Evolutionary conservation across 1,140 invertebrate genomes (phyloP), one percentile per base, ranked within the genome.

Genomic region (Apis mellifera): DNA sequence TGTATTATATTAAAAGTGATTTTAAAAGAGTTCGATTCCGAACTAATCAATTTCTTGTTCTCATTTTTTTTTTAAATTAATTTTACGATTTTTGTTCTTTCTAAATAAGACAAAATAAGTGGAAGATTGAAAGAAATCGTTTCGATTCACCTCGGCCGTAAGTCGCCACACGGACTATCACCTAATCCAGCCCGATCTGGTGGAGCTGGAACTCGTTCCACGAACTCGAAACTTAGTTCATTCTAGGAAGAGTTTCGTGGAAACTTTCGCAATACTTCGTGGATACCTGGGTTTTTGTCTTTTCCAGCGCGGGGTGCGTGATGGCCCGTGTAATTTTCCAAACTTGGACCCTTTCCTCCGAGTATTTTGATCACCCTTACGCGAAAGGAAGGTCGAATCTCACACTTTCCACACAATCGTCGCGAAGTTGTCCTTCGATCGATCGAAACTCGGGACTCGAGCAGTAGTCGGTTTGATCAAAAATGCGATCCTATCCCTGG

Each of bases 191-290:
- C 8, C 50, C 57, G 74, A 78, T 78, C 80, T 70, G 48, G 48
- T 26, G 50, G 78, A 71, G 65, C 50, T 42, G 32, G 57, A 82
- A 77, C 65, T 82, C 80, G 50, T 71, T 78, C 15, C 74, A 54
- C 26, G 57, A 66, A 64, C 59, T 77, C 32, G 74, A 78, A 82
- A 82, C 80, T 82, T 82, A 21, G 74, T 70, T 82, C 80, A 77
- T 82, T 78, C 57, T 70, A 64, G 65, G n/a, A n/a, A 55, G 48
- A 82, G 62, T 76, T 59, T 9, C 23, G 54, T n/a, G n/a, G n/a
- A 62, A 82, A 82, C 42, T 82, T 82, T 78, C 32, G 57, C 80
- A 78, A 82, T 82, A 78, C 74, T 77, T 82, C 48, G 42, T 19
- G 50, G 32, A 54, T 55, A 19, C 54, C 42, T 26, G 26, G 48